Evolutionary conservation across 2,888 invertebrate genomes (phyloP), one percentile per base, ranked within the genome.

Genomic region (Plebejus melissa): DNA sequence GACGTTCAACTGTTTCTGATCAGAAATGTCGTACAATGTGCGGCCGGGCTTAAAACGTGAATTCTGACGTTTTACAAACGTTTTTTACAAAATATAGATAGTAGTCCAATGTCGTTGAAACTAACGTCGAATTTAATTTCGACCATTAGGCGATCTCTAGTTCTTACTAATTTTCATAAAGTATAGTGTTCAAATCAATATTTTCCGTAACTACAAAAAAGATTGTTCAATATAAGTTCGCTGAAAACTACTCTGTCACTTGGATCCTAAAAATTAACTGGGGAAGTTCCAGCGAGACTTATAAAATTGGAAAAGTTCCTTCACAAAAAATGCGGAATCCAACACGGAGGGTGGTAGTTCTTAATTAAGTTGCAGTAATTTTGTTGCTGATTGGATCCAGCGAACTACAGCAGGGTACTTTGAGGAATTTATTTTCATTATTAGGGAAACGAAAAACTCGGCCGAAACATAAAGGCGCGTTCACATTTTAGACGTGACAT

Each of bases 281-380:
- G 65, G 13, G 13, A 65, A 65, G 32, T 65, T 65, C 32, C 32
- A 36, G 65, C 32, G 65, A 65, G 60, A 65, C 65, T 32, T 36
- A 36, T 13, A 36, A 36, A 65, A 65, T 65, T 65, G 32, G 65
- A 65, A 65, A 65, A 65, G 65, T 65, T 65, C 13, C 13, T 11
- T 65, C 32, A 32, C 65, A 65, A 65, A 65, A 65, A 65, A 65
- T 5, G 4, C 65, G 65, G 32, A 65, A 65, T 65, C 11, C 65
- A 32, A 13, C 9, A 65, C 28, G 60, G 65, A 65, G 65, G 28
- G 60, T 54, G 28, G 60, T 54, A 54, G 54, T 11, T 65, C 28
- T 65, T 65, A 36, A 65, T 65, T 65, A 65, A 36, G 65, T 65
- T 65, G 65, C 65, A 65, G 65, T 65, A 65, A 36, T 65, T 13